A percentile compares a stretch with the other conserved stretches of the same genome.
phyloP scores from a whole-genome alignment of 2,888 invertebrate genomes.

The Ecdyonurus torrentis region DNA sequence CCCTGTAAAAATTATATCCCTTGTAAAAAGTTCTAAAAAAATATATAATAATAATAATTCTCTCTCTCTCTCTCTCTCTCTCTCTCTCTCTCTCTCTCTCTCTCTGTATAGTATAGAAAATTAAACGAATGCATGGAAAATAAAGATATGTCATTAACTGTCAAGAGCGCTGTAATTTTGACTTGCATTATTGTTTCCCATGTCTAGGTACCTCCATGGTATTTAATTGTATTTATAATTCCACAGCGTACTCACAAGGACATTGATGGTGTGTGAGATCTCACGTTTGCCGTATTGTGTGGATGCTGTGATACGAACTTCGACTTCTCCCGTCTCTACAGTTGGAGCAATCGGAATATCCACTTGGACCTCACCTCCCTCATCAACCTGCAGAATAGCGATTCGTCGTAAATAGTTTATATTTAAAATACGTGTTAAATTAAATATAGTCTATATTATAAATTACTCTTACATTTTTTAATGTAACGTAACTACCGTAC shows the following conservation, averaged over 20 bases:
- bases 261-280: slow-evolving; percentile 19
- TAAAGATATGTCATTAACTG: too few relatives aligned
- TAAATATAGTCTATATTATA: neutral
- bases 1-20: slow-evolving; percentile 18
- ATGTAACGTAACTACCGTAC: neutral
- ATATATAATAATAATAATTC: slow-evolving; percentile 3
- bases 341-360: slow-evolving; percentile 33
- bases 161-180: too few relatives aligned
- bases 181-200: too few relatives aligned
- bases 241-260: slow-evolving; percentile 22
- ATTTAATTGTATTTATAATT: too few relatives aligned
- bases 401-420: neutral
- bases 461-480: neutral
- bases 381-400: neutral
- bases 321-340: slow-evolving; percentile 27
- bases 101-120: too few relatives aligned
- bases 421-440: slow-evolving; percentile 5
- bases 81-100: too few relatives aligned
- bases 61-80: too few relatives aligned
- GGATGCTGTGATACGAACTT: slow-evolving; percentile 28
- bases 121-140: neutral
- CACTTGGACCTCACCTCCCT: slow-evolving; percentile 21
- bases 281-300: slow-evolving; percentile 29
- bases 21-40: too few relatives aligned
- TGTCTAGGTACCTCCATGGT: too few relatives aligned